Percentiles rank a stretch among this genome's conserved stretches.
phyloP scores from a whole-genome alignment of 2,888 invertebrate species.

The Sabatieria punctata region DNA sequence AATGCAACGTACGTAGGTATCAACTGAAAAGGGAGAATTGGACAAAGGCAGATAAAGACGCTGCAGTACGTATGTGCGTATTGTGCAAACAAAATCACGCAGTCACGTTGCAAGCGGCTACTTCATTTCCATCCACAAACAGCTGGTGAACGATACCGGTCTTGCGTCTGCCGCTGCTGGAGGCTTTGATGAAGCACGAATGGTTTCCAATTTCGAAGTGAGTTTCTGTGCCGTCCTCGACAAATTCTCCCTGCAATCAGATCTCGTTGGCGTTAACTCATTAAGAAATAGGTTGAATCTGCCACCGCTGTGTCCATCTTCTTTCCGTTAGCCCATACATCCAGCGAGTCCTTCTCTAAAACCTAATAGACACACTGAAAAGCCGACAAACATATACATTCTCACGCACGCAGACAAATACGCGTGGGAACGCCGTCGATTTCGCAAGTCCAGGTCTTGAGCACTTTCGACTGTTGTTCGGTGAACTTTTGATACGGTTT shows the following conservation, averaged over 20 bases:
- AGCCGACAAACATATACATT: background rate
- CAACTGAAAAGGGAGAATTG: no score
- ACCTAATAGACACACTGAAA: conserved; percentile 11
- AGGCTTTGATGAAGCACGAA: conserved; percentile 40
- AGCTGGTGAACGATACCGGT: conserved; percentile 46
- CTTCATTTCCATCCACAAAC: conserved; percentile 38
- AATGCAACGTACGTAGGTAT: no score
- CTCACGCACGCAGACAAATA: conserved; percentile 51
- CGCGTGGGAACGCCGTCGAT: conserved; percentile 37
- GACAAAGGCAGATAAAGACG: no score
- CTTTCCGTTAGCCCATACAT: conserved; percentile 57
- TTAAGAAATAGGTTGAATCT: no score
- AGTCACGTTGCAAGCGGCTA: conserved; percentile 13
- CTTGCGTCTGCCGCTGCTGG: conserved; percentile 43
- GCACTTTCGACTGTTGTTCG: conserved; percentile 55
- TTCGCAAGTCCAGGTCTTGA: conserved; percentile 53
- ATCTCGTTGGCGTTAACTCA: background rate
- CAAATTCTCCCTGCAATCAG: conserved; percentile 52
- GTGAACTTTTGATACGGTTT: conserved; percentile 60
- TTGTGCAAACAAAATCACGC: no score
- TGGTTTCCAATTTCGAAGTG: conserved; percentile 46
- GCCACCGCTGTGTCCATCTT: conserved; percentile 48
- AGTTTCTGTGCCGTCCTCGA: conserved; percentile 66
- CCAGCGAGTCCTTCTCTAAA: conserved; percentile 55
- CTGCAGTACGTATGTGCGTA: no score